phyloP scores from a whole-genome alignment of 2,888 invertebrate genomes.

The Colletes collaris region DNA sequence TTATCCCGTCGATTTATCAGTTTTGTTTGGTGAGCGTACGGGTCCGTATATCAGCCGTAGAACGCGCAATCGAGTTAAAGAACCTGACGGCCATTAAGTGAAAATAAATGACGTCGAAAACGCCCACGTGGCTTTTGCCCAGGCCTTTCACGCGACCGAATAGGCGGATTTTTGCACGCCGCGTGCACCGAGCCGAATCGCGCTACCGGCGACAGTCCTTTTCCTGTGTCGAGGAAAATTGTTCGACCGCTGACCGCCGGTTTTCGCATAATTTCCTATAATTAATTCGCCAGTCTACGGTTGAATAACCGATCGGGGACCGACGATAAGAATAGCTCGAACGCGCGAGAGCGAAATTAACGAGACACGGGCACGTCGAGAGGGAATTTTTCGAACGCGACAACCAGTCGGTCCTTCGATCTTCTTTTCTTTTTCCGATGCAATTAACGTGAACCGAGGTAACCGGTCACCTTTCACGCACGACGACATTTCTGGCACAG shows the following conservation, averaged over 20 bases:
- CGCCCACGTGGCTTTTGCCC: constrained; percentile 59
- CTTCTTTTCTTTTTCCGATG: neutral
- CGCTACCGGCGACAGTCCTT: constrained; percentile 45
- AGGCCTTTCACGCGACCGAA: constrained; percentile 56
- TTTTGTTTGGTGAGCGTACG: no score
- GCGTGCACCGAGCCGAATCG: constrained; percentile 46
- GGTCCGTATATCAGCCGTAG: neutral
- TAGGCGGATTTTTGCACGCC: constrained; percentile 42
- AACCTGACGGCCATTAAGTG: constrained; percentile 26
- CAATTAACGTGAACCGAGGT: neutral
- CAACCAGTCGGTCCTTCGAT: neutral
- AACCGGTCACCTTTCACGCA: constrained; percentile 17
- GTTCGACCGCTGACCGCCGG: neutral
- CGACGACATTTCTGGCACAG: neutral
- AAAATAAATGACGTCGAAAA: constrained; percentile 55
- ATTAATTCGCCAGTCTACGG: constrained; percentile 10
- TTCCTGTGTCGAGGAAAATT: constrained; percentile 27
- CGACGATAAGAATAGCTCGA: neutral
- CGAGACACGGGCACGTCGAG: neutral
- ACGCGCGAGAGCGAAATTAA: neutral
- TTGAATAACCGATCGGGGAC: constrained; percentile 8
- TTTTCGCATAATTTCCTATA: constrained; percentile 48
- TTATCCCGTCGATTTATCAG: no score
- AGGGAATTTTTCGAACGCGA: neutral
- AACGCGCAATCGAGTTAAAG: constrained; percentile 15